phyloP scores from a whole-genome alignment of 2,113 vertebrate species.

The Baryphthengus martii region DNA sequence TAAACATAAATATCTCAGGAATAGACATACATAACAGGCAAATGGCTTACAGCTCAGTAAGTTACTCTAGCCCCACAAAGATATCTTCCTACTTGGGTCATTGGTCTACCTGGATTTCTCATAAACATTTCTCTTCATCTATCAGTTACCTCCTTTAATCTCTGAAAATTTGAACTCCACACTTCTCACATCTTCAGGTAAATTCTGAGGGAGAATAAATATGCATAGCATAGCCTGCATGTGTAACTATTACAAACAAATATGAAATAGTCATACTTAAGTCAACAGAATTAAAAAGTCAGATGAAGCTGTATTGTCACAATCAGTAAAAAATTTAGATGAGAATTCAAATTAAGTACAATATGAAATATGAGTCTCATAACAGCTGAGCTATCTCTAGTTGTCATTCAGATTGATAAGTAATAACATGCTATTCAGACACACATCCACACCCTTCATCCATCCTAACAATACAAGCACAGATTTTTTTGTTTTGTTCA shows the following conservation, averaged over 20 bases:
- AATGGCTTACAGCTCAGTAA: background rate
- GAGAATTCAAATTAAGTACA: background rate
- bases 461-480: background rate
- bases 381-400: background rate
- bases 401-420: background rate
- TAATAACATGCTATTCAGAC: background rate
- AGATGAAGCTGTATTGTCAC: background rate
- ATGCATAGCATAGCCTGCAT: background rate
- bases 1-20: background rate
- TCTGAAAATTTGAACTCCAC: background rate
- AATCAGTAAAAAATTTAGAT: background rate
- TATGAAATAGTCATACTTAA: background rate
- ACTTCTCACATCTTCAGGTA: background rate
- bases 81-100: background rate
- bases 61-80: background rate
- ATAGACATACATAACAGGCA: background rate
- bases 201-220: background rate
- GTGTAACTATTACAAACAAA: background rate
- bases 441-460: background rate
- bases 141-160: background rate
- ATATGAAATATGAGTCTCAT: background rate
- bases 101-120: background rate
- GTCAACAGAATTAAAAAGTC: background rate
- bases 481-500: background rate
- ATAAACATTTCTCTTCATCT: background rate